Percentiles rank a stretch among this genome's conserved stretches.
phyloP scores from a whole-genome alignment of 1,140 invertebrate genomes.

The Polyergus mexicanus region DNA sequence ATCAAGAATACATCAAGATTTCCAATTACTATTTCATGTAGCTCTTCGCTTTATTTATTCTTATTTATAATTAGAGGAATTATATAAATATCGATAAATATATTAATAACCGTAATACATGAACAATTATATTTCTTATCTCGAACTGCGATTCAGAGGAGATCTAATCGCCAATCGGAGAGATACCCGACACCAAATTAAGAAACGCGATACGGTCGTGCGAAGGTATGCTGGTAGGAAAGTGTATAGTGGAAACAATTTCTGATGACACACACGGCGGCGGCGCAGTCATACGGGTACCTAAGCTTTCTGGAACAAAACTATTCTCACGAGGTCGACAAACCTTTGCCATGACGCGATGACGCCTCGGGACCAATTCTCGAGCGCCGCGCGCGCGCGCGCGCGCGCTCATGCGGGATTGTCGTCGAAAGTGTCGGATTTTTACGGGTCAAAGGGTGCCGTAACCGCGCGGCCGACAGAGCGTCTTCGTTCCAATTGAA shows the following conservation, averaged over 20 bases:
- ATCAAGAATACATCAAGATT: not conserved
- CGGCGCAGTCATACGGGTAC: conserved; percentile 65
- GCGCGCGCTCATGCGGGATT: conserved; percentile 74
- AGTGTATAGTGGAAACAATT: conserved; percentile 52
- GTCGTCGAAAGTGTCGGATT: conserved; percentile 63
- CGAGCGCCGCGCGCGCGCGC: conserved; percentile 54
- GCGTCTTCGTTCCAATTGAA: conserved; percentile 60
- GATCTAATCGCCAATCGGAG: conserved; percentile 19
- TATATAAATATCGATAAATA: not conserved
- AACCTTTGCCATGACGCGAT: conserved; percentile 40
- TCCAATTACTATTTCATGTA: not conserved
- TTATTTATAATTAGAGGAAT: not conserved
- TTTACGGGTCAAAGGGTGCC: conserved; percentile 69
- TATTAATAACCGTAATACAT: not conserved
- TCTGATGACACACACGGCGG: conserved; percentile 48
- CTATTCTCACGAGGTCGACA: conserved; percentile 73
- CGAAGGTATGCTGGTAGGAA: conserved; percentile 70
- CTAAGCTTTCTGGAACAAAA: conserved; percentile 62
- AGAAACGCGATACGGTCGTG: conserved; percentile 54
- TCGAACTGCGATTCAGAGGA: not conserved
- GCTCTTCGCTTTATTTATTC: too few relatives aligned
- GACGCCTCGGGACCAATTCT: conserved; percentile 61
- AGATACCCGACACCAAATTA: conserved; percentile 47
- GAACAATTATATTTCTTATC: not conserved
- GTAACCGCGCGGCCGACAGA: conserved; percentile 36